Conservation (phyloP, 2,888 invertebrate species). For the Plebejus melissa region DNA sequence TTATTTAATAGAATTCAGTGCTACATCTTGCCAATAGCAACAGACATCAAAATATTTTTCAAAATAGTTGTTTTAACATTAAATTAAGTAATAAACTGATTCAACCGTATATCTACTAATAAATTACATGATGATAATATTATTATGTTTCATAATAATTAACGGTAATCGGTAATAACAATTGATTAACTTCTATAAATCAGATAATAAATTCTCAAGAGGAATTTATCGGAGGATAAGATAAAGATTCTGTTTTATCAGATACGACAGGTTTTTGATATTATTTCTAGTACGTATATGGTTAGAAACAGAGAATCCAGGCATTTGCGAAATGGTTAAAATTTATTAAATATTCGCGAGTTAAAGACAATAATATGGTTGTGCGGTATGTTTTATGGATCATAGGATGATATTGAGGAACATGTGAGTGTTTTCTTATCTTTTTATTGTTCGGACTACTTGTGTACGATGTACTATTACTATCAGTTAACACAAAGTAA, state of each 20-base stretch:
- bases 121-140: background rate
- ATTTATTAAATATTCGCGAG: background rate
- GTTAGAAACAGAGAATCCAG: background rate
- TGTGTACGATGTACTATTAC: background rate
- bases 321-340: background rate
- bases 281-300: background rate
- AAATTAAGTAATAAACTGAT: background rate
- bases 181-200: constrained; percentile 6
- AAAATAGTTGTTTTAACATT: too few relatives aligned
- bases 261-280: constrained; percentile 6
- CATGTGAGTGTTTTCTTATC: constrained; percentile 36
- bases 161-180: background rate
- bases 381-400: constrained; percentile 25
- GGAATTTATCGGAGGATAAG: constrained; percentile 5
- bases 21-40: too few relatives aligned
- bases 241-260: constrained; percentile 15
- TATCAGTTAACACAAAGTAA: background rate
- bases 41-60: too few relatives aligned
- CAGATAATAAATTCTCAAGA: constrained; percentile 20
- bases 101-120: background rate
- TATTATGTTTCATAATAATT: background rate
- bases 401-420: constrained; percentile 38
- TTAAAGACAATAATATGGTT: constrained; percentile 27
- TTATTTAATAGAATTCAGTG: too few relatives aligned
- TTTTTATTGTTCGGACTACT: background rate